Base-by-base conservation (phyloP, 2,888 invertebrate species). In the Papilio demoleus region DNA sequence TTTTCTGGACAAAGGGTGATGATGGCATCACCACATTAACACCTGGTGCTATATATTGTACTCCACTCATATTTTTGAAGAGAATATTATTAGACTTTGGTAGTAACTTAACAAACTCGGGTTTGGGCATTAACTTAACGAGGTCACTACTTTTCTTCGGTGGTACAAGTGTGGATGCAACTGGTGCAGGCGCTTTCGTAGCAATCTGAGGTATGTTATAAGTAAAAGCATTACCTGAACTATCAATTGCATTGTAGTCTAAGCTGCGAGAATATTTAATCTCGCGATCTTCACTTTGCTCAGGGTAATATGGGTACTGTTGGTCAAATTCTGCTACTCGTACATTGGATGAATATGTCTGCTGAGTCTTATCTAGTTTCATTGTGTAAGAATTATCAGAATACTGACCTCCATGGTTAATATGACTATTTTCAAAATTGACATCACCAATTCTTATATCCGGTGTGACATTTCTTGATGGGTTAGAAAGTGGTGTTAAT, bases 261-360 rank as follows among this genome's bases (percentile, higher is more conserved):
- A 88, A 85, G 76, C 87, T 92, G 50, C 89, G 82, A 22, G 92
- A 92, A 79, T 84, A 92, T 75, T 92, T 92, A 2, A 92, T 80
- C 74, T 92, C 92, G 66, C 84, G 81, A 24, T 92, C 92, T 60
- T 92, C 92, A 56, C 77, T 83, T 68, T 81, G 83, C n/a, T 91
- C 92, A 42, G 81, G 79, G 72, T 87, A 88, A 71, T 85, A 90
- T 22, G 83, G 77, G 76, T 82, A 89, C 65, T 84, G 88, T 65
- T 79, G 85, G 71, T 88, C 89, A 80, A 79, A 88, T 56, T 90
- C 88, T 63, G 84, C 72, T 31, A 80, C 72, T 40, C 81, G 76
- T 42, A 81, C 75, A 68, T 77, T 80, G 45, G 75, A 73, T 22
- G 78, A 75, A 75, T 80, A 88, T n/a, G 84, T 79, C 71, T 84